Percentiles rank a stretch among this genome's conserved stretches.
phyloP scores from a whole-genome alignment of 2,888 invertebrate genomes.

The Zootermopsis nevadensis region DNA sequence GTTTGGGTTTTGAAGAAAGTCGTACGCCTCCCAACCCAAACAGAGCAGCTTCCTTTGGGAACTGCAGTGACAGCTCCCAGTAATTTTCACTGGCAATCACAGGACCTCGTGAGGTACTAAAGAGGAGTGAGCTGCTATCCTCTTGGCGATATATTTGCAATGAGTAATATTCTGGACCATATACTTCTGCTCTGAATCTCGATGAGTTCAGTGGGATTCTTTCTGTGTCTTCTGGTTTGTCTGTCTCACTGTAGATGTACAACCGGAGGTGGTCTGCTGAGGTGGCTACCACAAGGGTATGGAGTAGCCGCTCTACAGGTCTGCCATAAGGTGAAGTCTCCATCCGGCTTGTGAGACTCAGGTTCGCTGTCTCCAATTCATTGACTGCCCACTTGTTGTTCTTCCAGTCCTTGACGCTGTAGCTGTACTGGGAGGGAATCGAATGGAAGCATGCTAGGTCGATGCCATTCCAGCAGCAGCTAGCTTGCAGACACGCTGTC shows the following conservation, averaged over 20 bases:
- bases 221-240: background rate
- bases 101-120: conserved; percentile 70
- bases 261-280: conserved; percentile 53
- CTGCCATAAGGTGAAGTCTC: conserved; percentile 58
- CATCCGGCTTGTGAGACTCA: conserved; percentile 52
- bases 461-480: conserved; percentile 67
- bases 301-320: conserved; percentile 54
- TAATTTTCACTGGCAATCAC: conserved; percentile 70
- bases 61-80: conserved; percentile 70
- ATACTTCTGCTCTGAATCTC: conserved; percentile 38
- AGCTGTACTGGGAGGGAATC: conserved; percentile 67
- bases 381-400: conserved; percentile 51
- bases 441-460: conserved; percentile 66
- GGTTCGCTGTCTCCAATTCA: background rate
- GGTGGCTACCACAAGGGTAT: conserved; percentile 43
- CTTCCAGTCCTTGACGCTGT: conserved; percentile 58
- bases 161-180: conserved; percentile 38
- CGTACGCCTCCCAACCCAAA: conserved; percentile 70
- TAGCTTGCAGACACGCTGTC: conserved; percentile 61
- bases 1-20: conserved; percentile 56
- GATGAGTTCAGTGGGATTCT: conserved; percentile 7
- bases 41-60: conserved; percentile 65
- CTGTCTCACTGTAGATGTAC: background rate
- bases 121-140: conserved; percentile 60
- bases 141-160: conserved; percentile 44